Base-by-base conservation (phyloP, 2,888 invertebrate genomes). In the Philaethria dido region DNA sequence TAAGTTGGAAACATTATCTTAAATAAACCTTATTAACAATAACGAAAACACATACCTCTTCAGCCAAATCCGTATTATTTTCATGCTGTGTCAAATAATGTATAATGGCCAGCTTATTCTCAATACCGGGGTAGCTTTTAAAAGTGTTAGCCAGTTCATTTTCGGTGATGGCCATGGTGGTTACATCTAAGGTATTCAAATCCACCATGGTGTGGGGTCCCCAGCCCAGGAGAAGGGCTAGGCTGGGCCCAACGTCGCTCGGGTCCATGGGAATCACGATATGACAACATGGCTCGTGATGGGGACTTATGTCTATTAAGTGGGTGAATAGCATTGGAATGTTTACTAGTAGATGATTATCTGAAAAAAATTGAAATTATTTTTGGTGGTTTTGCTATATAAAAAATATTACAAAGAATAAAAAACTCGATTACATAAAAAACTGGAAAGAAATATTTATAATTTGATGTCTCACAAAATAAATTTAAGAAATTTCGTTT, bases 261-360 rank as follows among this genome's bases (percentile, higher is more conserved):
- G 93, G 87, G 47, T 94, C 94, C 69, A 94, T 89, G 0, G 96
- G 94, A 18, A 96, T 93, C 0, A 96, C 94, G 62, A 97, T 94
- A 79, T 97, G 97, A 76, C 96, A 96, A 75, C 95, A 96, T 0
- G 98, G 97, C 81, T 97, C 97, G 84, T 97, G 98, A 77, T 94
- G 94, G 11, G 96, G 89, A 3, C 97, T 96, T 57, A 98, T 95
- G 88, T 98, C 98, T 63, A 98, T 89, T 29, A 98, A 88, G 80
- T 98, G 98, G 0, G 96, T 95, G 87, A 97, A 98, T 36, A 97
- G 93, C 79, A 96, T 97, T 14, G 97, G 97, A 25, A 97, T 95
- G 78, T 96, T 95, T 1, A 98, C 97, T 42, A 97, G 85, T 80
- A 98, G 94, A 76, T 97, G 96, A 81, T 96, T 96, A 72, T 96